A percentile compares a stretch with the other conserved stretches of the same genome.
Conservation (phyloP, 2,797 vertebrate species). For the Labeo calbasu region DNA sequence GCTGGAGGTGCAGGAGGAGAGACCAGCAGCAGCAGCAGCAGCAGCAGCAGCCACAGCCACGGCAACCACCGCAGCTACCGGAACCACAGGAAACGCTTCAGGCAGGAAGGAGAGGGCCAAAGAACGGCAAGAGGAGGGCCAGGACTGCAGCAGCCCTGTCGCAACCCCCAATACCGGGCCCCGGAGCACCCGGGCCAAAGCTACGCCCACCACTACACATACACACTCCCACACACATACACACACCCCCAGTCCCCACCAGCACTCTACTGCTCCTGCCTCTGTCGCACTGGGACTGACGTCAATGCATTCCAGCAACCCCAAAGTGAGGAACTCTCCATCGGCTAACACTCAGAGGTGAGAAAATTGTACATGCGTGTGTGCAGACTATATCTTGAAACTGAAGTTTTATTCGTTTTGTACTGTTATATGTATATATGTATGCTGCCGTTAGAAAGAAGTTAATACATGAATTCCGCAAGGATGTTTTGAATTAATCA, state of each 20-base stretch:
- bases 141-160: slow-evolving; percentile 82
- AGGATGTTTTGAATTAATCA: background rate
- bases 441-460: background rate
- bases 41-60: slow-evolving; percentile 68
- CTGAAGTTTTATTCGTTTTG: background rate
- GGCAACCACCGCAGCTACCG: slow-evolving; percentile 72
- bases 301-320: slow-evolving; percentile 98
- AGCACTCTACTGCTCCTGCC: slow-evolving; percentile 88
- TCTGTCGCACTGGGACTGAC: slow-evolving; percentile 92
- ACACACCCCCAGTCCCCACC: slow-evolving; percentile 79
- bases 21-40: slow-evolving; percentile 67
- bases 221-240: slow-evolving; percentile 55
- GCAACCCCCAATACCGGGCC: slow-evolving; percentile 73
- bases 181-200: slow-evolving; percentile 79
- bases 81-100: slow-evolving; percentile 74
- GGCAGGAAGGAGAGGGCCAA: slow-evolving; percentile 91
- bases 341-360: slow-evolving; percentile 99
- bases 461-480: background rate
- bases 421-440: background rate
- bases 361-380: slow-evolving; percentile 56
- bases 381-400: background rate
- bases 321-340: slow-evolving; percentile 97
- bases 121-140: slow-evolving; percentile 91
- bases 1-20: slow-evolving; percentile 97
- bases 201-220: slow-evolving; percentile 63